phyloP scores from a whole-genome alignment of 2,888 invertebrate species.

The Polydrusus cervinus region DNA sequence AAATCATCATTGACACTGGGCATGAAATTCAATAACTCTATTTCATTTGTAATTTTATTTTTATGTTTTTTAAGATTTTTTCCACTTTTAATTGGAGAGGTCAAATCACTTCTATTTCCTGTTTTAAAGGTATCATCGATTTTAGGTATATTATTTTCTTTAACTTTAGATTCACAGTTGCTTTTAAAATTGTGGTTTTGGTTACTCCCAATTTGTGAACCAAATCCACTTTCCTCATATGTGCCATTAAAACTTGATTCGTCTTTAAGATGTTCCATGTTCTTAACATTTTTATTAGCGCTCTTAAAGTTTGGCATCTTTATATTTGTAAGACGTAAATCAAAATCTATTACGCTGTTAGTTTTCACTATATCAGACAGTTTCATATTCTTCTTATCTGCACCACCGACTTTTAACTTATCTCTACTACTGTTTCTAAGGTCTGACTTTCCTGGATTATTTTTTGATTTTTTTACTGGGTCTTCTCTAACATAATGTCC shows the following conservation, averaged over 20 bases:
- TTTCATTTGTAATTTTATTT: constrained; percentile 38
- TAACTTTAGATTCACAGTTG: background rate
- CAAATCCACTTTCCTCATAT: constrained; percentile 21
- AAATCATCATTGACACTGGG: constrained; percentile 63
- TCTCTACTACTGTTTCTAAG: background rate
- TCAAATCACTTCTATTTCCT: background rate
- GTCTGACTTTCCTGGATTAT: too few species aligned
- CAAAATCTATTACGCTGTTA: constrained; percentile 2
- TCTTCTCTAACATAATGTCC: background rate
- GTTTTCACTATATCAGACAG: constrained; percentile 12
- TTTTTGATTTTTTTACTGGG: background rate
- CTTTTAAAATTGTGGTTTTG: background rate
- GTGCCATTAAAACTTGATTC: background rate
- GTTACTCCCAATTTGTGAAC: background rate
- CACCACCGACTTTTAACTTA: too few species aligned
- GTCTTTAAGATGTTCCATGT: background rate
- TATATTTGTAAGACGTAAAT: constrained; percentile 3
- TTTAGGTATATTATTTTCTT: background rate
- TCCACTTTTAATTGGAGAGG: background rate
- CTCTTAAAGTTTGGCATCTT: background rate
- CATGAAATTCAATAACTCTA: constrained; percentile 55
- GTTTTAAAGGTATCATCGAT: background rate
- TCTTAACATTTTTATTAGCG: background rate
- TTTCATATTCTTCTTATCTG: too few species aligned
- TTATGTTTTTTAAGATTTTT: background rate